Conservation (phyloP, 2,797 vertebrate species). For the Lutra lutra region DNA sequence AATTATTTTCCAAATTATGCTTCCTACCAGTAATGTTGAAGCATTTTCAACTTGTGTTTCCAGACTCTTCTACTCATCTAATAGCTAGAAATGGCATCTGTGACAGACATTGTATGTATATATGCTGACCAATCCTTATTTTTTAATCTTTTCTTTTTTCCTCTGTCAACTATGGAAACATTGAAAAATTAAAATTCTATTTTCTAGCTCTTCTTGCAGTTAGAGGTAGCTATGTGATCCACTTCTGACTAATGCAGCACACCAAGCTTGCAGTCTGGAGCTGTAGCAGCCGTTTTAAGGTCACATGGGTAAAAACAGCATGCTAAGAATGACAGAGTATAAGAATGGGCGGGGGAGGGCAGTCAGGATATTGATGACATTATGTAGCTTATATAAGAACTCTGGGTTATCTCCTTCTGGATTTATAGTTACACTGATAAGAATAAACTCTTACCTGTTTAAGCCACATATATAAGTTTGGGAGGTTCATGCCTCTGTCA, state of each 20-base stretch:
- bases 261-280: not conserved
- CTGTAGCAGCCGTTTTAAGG: not conserved
- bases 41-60: not conserved
- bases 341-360: not conserved
- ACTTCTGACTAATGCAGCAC: not conserved
- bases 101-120: not conserved
- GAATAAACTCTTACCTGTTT: not conserved
- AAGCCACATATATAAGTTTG: not conserved
- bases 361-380: not conserved
- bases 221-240: not conserved
- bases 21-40: not conserved
- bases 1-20: not conserved
- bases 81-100: not conserved
- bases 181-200: not conserved
- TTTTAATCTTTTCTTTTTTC: not conserved
- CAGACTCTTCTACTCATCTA: not conserved
- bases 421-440: not conserved
- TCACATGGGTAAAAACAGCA: not conserved
- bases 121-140: not conserved
- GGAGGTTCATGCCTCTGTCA: not conserved
- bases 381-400: not conserved
- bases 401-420: not conserved
- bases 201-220: not conserved
- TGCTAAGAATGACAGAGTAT: not conserved
- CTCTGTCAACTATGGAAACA: not conserved